Evolutionary conservation across 2,113 vertebrate species (phyloP).

Genomic region (Shinisaurus crocodilurus): DNA sequence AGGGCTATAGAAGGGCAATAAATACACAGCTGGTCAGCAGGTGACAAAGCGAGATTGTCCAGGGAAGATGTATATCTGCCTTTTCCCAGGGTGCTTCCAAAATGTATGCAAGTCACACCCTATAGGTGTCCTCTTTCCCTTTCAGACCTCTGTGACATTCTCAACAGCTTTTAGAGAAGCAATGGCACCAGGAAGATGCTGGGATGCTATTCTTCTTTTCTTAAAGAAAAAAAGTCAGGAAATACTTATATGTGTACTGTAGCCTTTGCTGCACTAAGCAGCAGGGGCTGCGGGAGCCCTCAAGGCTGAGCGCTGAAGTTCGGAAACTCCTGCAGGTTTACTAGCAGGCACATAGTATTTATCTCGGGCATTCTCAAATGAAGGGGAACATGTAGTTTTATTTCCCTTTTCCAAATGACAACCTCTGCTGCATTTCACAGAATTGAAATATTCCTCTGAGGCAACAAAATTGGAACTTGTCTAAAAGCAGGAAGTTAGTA

Average conservation of each 20-base stretch:
- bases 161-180: background rate
- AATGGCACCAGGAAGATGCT: background rate
- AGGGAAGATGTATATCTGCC: background rate
- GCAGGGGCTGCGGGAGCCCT: background rate
- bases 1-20: background rate
- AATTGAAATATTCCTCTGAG: background rate
- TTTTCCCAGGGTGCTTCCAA: background rate
- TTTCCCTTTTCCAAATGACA: background rate
- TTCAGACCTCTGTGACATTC: background rate
- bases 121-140: background rate
- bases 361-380: conserved; percentile 15
- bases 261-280: background rate
- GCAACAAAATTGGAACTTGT: conserved; percentile 28
- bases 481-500: conserved; percentile 20
- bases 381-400: conserved; percentile 16
- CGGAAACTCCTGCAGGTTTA: conserved; percentile 15
- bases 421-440: background rate
- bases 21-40: background rate
- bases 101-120: background rate
- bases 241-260: background rate
- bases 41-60: background rate
- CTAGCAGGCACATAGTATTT: background rate
- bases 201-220: background rate
- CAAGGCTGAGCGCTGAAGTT: background rate
- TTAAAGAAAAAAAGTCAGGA: background rate